Conservation (phyloP, 2,888 invertebrate genomes). For the Abrostola triplasia region DNA sequence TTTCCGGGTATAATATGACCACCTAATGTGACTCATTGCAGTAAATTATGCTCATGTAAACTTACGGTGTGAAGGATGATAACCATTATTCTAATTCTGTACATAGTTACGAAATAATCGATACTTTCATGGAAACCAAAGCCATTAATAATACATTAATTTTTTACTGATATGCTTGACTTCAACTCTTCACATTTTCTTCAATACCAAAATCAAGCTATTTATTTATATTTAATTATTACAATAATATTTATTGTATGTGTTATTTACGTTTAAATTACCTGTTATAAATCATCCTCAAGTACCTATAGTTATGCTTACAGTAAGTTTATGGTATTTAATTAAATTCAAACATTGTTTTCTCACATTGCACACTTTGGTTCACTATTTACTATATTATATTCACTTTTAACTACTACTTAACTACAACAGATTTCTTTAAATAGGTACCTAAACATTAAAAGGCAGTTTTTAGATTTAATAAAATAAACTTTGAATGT, state of each 20-base stretch:
- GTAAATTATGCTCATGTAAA: conserved; percentile 13
- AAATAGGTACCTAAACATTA: too few relatives aligned
- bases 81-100: conserved; percentile 16
- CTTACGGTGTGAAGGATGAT: conserved; percentile 4
- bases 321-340: too few relatives aligned
- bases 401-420: too few relatives aligned
- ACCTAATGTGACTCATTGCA: conserved; percentile 37
- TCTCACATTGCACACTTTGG: too few relatives aligned
- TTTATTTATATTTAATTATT: neutral
- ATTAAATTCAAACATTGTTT: too few relatives aligned
- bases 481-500: neutral
- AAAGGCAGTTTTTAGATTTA: too few relatives aligned
- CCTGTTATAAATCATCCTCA: too few relatives aligned
- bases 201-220: neutral
- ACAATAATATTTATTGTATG: too few relatives aligned
- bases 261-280: too few relatives aligned
- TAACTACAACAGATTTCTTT: too few relatives aligned
- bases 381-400: too few relatives aligned
- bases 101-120: conserved; percentile 30
- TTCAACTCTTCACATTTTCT: neutral
- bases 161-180: neutral
- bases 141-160: neutral
- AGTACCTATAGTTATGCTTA: too few relatives aligned
- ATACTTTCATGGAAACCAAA: conserved; percentile 35
- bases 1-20: conserved; percentile 23